Evolutionary conservation across 2,888 invertebrate genomes (phyloP).

Genomic region (Eretmocerus hayati): DNA sequence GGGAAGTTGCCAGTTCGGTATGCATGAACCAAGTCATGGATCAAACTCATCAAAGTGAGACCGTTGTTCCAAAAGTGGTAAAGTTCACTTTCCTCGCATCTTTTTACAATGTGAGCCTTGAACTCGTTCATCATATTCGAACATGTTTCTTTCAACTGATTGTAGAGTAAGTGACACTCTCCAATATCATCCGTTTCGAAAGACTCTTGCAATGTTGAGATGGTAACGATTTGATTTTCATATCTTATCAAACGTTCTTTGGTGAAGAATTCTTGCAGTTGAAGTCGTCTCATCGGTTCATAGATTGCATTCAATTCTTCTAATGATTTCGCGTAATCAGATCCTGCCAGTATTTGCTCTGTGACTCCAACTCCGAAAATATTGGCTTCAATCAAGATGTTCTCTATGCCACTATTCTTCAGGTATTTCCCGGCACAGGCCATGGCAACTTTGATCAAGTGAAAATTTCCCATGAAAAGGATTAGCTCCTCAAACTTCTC

Average conservation of each 20-base stretch:
- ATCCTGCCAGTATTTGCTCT: conserved; percentile 8
- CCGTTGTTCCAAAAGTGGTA: conserved; percentile 9
- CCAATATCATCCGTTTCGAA: neutral
- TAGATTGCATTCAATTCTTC: conserved; percentile 6
- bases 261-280: conserved; percentile 9
- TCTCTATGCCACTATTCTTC: conserved; percentile 13
- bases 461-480: conserved; percentile 11
- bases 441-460: conserved; percentile 7
- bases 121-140: neutral
- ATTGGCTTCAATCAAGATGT: conserved; percentile 8
- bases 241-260: neutral
- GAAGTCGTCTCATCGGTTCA: conserved; percentile 9
- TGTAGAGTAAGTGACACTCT: neutral
- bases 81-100: neutral
- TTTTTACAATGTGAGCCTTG: neutral
- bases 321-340: conserved; percentile 9
- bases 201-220: neutral
- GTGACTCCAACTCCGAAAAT: neutral
- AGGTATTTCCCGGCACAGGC: conserved; percentile 12
- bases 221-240: neutral
- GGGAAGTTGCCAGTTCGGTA: conserved; percentile 8
- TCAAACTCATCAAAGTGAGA: conserved; percentile 3
- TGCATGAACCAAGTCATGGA: conserved; percentile 4
- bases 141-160: neutral
- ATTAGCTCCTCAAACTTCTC: conserved; percentile 8